Evolutionary conservation across 2,113 vertebrate species (phyloP), one percentile per base, ranked within the genome.

Genomic region (Cromileptes altivelis): DNA sequence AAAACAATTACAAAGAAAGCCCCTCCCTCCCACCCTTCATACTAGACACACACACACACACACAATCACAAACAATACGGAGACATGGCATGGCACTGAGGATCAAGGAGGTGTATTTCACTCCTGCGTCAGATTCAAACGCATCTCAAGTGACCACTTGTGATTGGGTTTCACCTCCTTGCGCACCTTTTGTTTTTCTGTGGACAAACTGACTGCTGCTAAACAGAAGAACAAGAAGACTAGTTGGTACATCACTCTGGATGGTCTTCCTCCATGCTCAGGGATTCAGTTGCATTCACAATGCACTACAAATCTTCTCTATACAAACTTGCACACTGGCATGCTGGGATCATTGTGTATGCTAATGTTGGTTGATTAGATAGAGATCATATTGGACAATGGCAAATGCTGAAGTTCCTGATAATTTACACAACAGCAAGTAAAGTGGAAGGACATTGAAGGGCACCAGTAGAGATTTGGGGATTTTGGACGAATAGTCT

Each of bases 71-170:
- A n/a, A n/a, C n/a, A n/a, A n/a, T n/a, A n/a, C n/a, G n/a, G n/a
- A n/a, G n/a, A n/a, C n/a, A n/a, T n/a, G n/a, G n/a, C n/a, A n/a
- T n/a, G n/a, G n/a, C n/a, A n/a, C n/a, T n/a, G n/a, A n/a, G n/a
- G n/a, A n/a, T n/a, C n/a, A n/a, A n/a, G n/a, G n/a, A n/a, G n/a
- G 42, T 52, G 18, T 71, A 4, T 74, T 74, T 33, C 47, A 72
- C 52, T 50, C 37, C 73, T 63, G 33, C 17, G 6, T 33, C 56
- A 14, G 45, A 62, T 55, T 71, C 27, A 2, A 19, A 61, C n/a
- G n/a, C 77, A 70, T 81, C 77, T 89, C 75, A 63, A 42, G 70
- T 87, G 71, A 85, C 81, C 61, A 50, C 49, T 53, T 67, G 73
- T 42, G 71, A 61, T 78, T 85, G 63, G 69, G 63, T 80, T 84